Conservation (phyloP, 2,888 invertebrate genomes). For the Dynastes tityus region DNA sequence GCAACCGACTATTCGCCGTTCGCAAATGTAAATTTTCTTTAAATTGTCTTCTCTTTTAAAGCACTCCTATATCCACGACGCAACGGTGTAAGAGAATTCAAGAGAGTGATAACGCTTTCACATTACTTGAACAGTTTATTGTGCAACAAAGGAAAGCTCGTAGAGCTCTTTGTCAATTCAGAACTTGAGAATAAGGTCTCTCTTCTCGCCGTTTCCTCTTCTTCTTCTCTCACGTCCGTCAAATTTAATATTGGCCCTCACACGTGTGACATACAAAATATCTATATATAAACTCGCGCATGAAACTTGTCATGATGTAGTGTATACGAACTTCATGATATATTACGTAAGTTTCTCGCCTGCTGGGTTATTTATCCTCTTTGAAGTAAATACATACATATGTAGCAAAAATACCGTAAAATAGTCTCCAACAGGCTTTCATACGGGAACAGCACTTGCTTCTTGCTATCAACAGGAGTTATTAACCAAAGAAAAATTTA, state of each 20-base stretch:
- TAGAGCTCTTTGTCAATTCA: slow-evolving; percentile 40
- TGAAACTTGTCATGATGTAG: slow-evolving; percentile 8
- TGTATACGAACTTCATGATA: slow-evolving; percentile 19
- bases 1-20: neutral
- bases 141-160: slow-evolving; percentile 17
- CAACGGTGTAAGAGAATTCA: slow-evolving; percentile 7
- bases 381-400: slow-evolving; percentile 7
- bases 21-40: neutral
- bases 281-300: slow-evolving; percentile 30
- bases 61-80: neutral
- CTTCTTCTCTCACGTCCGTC: slow-evolving; percentile 37
- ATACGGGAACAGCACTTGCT: too few relatives aligned
- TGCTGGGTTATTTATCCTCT: slow-evolving; percentile 25
- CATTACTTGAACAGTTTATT: slow-evolving; percentile 37
- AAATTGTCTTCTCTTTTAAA: neutral
- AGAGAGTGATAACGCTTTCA: slow-evolving; percentile 27
- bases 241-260: slow-evolving; percentile 41
- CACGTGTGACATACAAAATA: slow-evolving; percentile 34
- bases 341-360: slow-evolving; percentile 31
- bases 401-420: slow-evolving; percentile 13
- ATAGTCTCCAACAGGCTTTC: neutral
- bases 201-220: slow-evolving; percentile 35
- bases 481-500: neutral
- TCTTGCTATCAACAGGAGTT: too few relatives aligned
- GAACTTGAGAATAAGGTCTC: slow-evolving; percentile 33